phyloP scores from a whole-genome alignment of 2,888 invertebrate genomes.

The Aphodius granarius region DNA sequence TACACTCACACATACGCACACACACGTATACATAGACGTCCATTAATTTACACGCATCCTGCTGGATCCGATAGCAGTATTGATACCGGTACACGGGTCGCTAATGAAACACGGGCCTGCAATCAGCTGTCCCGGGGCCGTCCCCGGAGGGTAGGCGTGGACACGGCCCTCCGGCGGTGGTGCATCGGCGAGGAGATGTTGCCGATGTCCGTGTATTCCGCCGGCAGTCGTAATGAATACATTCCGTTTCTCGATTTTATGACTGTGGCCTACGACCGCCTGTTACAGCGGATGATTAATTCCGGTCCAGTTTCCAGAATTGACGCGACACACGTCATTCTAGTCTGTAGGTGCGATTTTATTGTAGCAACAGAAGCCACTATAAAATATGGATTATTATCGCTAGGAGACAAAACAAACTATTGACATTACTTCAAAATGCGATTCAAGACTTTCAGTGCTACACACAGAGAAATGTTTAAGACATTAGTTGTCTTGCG shows the following conservation, averaged over 20 bases:
- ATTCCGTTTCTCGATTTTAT: constrained; percentile 18
- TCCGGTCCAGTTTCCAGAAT: neutral
- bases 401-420: too few relatives aligned
- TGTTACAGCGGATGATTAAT: constrained; percentile 9
- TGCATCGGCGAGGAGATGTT: constrained; percentile 17
- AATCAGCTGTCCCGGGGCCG: constrained; percentile 41
- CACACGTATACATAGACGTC: constrained; percentile 27
- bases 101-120: constrained; percentile 54
- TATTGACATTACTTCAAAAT: too few relatives aligned
- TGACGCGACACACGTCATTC: neutral
- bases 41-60: constrained; percentile 37
- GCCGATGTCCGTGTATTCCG: constrained; percentile 13
- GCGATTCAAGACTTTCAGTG: too few relatives aligned
- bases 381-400: too few relatives aligned
- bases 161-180: constrained; percentile 19
- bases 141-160: constrained; percentile 24
- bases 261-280: neutral
- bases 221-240: constrained; percentile 17
- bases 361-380: too few relatives aligned
- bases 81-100: constrained; percentile 45
- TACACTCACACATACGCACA: constrained; percentile 9
- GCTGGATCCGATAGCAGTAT: constrained; percentile 41
- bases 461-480: too few relatives aligned
- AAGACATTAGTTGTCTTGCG: too few relatives aligned
- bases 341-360: neutral